Percentiles rank a stretch among this genome's conserved stretches.
Evolutionary conservation across 2,797 vertebrate species (phyloP).

Genomic region (Phylloscopus collybita): DNA sequence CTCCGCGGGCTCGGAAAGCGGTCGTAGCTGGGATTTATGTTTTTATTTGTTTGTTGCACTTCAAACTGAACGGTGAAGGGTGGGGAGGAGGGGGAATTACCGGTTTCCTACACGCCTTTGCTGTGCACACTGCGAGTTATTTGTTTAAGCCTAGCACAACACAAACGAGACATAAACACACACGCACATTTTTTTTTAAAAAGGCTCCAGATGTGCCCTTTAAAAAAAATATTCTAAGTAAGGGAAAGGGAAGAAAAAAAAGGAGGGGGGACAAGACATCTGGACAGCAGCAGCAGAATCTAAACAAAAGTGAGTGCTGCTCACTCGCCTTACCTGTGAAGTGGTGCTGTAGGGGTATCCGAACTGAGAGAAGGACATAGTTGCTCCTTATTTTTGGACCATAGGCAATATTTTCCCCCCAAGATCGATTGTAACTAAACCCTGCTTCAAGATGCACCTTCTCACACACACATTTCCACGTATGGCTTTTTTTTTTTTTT

Average conservation of each 20-base stretch:
- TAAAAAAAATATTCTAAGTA: conserved; percentile 60
- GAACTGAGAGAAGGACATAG: conserved; percentile 98
- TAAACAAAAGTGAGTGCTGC: conserved; percentile 64
- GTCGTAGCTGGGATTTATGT: neutral
- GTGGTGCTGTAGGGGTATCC: conserved; percentile 95
- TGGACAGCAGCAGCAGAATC: conserved; percentile 57
- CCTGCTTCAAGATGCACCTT: conserved; percentile 87
- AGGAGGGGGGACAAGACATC: conserved; percentile 49
- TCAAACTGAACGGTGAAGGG: conserved; percentile 13
- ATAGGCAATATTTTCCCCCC: conserved; percentile 87
- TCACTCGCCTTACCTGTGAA: conserved; percentile 91
- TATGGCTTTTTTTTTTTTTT: conserved; percentile 84
- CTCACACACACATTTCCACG: conserved; percentile 85
- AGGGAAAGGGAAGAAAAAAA: conserved; percentile 65
- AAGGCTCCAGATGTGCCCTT: conserved; percentile 70
- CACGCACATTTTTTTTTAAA: conserved; percentile 50
- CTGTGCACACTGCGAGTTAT: conserved; percentile 42
- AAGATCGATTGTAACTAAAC: conserved; percentile 91
- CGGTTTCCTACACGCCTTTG: conserved; percentile 48
- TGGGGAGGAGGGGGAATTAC: neutral
- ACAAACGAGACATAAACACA: conserved; percentile 69
- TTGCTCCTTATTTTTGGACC: conserved; percentile 88
- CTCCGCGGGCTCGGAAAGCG: neutral
- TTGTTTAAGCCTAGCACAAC: conserved; percentile 56
- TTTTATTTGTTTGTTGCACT: conserved; percentile 41